These are phyloP conservation scores for Symphodus melops DNA, from an alignment of 2,113 vertebrate genomes.

Conservation along the genomic window DNA sequence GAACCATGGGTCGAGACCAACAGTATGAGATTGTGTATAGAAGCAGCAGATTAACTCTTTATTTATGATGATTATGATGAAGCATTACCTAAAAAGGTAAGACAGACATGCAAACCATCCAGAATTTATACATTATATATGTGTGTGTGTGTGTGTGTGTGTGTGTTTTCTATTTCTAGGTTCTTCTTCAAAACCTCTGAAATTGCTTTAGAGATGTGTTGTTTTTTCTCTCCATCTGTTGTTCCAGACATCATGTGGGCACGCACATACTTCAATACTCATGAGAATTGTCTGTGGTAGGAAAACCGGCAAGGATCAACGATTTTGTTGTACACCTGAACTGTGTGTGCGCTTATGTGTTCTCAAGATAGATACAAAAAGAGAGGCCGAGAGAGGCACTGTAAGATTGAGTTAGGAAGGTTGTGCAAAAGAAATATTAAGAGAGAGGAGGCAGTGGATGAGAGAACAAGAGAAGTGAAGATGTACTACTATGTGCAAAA, in stretches of 20 bases:
- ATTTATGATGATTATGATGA: too few relatives aligned
- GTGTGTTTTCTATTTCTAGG: neutral
- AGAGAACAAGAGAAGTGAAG: conserved; percentile 9
- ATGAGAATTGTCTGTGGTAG: conserved; percentile 31
- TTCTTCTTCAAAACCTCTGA: conserved; percentile 48
- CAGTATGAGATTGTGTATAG: too few relatives aligned
- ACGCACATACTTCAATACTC: conserved; percentile 44
- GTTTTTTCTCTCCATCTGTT: conserved; percentile 46
- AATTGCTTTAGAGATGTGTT: neutral
- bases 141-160: too few relatives aligned
- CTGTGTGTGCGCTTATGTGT: conserved; percentile 15
- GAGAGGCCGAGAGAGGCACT: neutral
- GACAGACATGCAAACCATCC: conserved; percentile 14
- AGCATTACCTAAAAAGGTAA: conserved; percentile 1
- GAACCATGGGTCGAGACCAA: too few relatives aligned
- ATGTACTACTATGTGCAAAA: conserved; percentile 16
- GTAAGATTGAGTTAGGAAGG: conserved; percentile 1
- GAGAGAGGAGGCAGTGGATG: neutral
- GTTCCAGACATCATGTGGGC: conserved; percentile 53
- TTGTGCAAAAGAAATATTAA: conserved; percentile 1
- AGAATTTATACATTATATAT: too few relatives aligned
- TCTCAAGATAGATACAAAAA: neutral
- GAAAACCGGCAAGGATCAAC: conserved; percentile 54
- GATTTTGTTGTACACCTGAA: conserved; percentile 45
- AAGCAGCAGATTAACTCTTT: too few relatives aligned